Percentiles rank a stretch among this genome's conserved stretches.
These are phyloP conservation scores for Mormyrops attenuatus DNA, from an alignment of 2,797 vertebrate species.

Conservation along the genomic window DNA sequence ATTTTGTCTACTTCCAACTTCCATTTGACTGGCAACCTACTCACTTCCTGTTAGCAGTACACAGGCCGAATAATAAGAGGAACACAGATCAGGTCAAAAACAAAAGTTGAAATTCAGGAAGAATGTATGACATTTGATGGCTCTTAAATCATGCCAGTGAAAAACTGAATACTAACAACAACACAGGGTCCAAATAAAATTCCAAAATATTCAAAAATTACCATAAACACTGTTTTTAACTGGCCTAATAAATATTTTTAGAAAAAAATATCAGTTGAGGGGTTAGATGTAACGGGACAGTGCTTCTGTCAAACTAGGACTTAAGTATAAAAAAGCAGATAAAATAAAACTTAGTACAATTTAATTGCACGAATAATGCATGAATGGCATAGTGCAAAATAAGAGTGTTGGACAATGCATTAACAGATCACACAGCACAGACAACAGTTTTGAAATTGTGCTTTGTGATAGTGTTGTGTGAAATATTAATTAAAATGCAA, in stretches of 20 bases:
- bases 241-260: neutral
- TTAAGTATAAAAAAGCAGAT: neutral
- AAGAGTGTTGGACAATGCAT: conserved; percentile 38
- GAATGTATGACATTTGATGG: neutral
- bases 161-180: neutral
- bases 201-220: neutral
- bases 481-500: conserved; percentile 19
- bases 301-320: neutral
- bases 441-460: conserved; percentile 48
- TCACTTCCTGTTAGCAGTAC: neutral
- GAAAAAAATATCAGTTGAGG: neutral
- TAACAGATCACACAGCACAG: conserved; percentile 20
- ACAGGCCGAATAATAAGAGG: neutral
- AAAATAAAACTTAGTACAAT: conserved; percentile 30
- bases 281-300: neutral
- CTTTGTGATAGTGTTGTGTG: conserved; percentile 36
- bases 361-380: neutral
- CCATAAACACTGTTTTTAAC: neutral
- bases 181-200: neutral
- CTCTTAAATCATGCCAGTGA: neutral
- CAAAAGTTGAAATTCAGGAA: neutral
- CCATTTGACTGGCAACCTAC: neutral
- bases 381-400: conserved; percentile 58
- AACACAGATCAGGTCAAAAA: neutral
- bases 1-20: neutral